phyloP scores from a whole-genome alignment of 2,797 vertebrate genomes.

The Heliangelus exortis region DNA sequence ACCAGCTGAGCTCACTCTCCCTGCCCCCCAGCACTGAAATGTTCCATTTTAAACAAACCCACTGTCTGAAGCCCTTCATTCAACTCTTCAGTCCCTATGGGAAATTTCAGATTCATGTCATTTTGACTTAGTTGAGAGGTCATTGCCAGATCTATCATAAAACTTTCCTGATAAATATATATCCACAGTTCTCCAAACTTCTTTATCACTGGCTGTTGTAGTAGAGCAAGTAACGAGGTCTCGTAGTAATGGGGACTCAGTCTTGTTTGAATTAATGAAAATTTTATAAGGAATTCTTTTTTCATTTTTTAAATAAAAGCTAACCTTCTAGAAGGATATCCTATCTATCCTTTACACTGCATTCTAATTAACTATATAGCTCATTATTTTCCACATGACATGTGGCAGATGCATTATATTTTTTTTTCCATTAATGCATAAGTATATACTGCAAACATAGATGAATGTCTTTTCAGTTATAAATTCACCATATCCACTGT shows the following conservation, averaged over 20 bases:
- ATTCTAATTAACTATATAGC: background rate
- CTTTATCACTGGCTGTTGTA: background rate
- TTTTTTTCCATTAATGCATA: background rate
- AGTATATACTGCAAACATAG: background rate
- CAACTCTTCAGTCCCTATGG: background rate
- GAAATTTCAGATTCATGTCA: background rate
- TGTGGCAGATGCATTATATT: background rate
- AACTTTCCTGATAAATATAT: background rate
- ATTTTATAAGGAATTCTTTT: background rate
- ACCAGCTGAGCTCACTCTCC: slow-evolving; percentile 3
- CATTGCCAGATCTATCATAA: background rate
- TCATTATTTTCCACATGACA: background rate
- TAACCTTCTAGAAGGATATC: background rate
- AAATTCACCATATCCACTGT: background rate
- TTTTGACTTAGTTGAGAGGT: slow-evolving; percentile 1
- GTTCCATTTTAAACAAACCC: background rate
- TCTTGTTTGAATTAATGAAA: background rate
- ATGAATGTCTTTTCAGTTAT: background rate
- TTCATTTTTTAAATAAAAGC: background rate
- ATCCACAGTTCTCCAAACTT: background rate
- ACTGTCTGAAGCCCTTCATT: slow-evolving; percentile 22
- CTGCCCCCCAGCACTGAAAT: background rate
- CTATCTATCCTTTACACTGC: background rate
- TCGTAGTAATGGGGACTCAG: background rate
- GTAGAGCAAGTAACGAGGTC: background rate